These are phyloP conservation scores for Trachemys scripta DNA, from an alignment of 2,113 vertebrate genomes.

Conservation along the genomic window DNA sequence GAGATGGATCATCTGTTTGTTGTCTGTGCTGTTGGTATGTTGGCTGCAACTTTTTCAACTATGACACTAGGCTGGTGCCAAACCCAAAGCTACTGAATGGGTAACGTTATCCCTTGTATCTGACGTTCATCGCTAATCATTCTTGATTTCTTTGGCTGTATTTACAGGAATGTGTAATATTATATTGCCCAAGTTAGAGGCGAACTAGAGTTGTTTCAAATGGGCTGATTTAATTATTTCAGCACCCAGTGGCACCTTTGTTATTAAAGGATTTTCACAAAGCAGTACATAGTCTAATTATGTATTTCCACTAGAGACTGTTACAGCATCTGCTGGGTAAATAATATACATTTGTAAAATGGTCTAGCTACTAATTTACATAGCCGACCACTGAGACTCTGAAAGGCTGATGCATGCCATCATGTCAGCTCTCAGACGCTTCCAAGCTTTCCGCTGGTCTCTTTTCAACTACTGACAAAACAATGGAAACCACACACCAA, in stretches of 20 bases:
- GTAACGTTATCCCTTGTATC: conserved; percentile 71
- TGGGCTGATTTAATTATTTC: conserved; percentile 75
- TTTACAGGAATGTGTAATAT: conserved; percentile 54
- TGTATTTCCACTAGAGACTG: conserved; percentile 62
- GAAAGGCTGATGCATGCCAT: conserved; percentile 59
- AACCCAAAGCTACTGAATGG: conserved; percentile 75
- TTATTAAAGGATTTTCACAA: conserved; percentile 66
- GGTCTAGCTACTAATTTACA: conserved; percentile 73
- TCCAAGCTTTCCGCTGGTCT: conserved; percentile 27
- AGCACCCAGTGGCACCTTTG: conserved; percentile 70
- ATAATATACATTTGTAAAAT: conserved; percentile 80
- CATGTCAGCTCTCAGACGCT: conserved; percentile 56
- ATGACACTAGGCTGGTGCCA: conserved; percentile 74
- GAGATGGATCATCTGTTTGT: conserved; percentile 85
- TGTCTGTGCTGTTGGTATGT: conserved; percentile 82
- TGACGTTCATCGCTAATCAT: conserved; percentile 41
- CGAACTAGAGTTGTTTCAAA: conserved; percentile 48
- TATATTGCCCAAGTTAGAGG: background rate
- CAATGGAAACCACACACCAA: background rate
- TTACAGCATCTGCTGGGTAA: conserved; percentile 73
- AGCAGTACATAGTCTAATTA: conserved; percentile 38
- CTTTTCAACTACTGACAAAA: conserved; percentile 31
- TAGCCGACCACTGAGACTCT: conserved; percentile 64
- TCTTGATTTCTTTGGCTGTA: conserved; percentile 30
- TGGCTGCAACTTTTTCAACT: conserved; percentile 77